Evolutionary conservation across 2,888 invertebrate species (phyloP).

Genomic region (Entomobrya proxima): DNA sequence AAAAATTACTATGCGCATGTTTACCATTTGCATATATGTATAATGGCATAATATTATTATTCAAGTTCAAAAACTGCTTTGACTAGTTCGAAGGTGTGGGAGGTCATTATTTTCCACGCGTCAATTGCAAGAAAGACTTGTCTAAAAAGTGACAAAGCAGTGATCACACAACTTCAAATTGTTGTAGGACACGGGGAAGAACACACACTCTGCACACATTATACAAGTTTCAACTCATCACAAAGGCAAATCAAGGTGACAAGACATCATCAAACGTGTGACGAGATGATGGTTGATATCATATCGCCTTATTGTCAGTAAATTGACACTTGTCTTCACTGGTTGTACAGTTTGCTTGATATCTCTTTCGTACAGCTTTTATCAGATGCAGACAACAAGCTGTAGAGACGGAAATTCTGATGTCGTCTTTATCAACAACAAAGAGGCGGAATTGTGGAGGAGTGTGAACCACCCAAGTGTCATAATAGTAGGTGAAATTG

Average conservation of each 20-base stretch:
- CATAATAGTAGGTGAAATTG: conserved; percentile 5
- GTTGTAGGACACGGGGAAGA: conserved; percentile 9
- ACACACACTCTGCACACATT: background rate
- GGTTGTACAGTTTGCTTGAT: background rate
- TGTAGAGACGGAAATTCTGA: background rate
- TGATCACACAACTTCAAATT: conserved; percentile 9
- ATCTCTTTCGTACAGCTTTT: background rate
- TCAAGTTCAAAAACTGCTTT: conserved; percentile 1
- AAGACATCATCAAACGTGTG: background rate
- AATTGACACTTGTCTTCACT: conserved; percentile 15
- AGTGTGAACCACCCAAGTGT: conserved; percentile 19
- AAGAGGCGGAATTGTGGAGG: background rate
- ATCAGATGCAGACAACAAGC: background rate
- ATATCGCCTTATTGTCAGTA: background rate
- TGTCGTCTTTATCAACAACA: background rate
- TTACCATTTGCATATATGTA: too few species aligned
- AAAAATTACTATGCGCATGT: too few species aligned
- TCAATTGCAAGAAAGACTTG: background rate
- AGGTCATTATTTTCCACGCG: conserved; percentile 35
- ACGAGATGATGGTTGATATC: conserved; percentile 23
- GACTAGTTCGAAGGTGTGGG: conserved; percentile 46
- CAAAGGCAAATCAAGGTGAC: conserved; percentile 34
- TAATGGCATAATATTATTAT: background rate
- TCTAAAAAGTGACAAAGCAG: background rate
- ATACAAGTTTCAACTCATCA: background rate